Percentiles rank a stretch among this genome's conserved stretches.
These are phyloP conservation scores for Periophthalmus modestus DNA, from an alignment of 2,113 vertebrate species.

Conservation along the genomic window DNA sequence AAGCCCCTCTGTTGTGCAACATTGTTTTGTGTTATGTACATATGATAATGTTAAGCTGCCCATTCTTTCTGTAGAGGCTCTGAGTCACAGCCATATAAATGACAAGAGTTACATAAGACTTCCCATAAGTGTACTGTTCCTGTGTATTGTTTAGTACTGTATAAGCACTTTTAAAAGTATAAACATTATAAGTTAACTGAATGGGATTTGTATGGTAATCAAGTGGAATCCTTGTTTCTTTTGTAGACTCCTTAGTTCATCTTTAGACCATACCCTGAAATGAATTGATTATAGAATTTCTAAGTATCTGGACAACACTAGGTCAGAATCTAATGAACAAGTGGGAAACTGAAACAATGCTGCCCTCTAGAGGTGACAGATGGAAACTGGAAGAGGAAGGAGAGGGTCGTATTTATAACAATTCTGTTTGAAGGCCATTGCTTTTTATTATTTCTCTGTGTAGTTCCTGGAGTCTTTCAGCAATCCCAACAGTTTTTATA, in stretches of 20 bases:
- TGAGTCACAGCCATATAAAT: conserved; percentile 60
- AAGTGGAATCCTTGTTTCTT: no score
- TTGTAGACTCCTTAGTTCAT: not conserved
- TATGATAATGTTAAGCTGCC: conserved; percentile 24
- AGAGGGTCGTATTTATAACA: not conserved
- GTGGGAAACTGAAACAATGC: conserved; percentile 7
- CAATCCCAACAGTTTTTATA: no score
- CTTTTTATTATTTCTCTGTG: not conserved
- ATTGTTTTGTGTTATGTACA: conserved; percentile 1
- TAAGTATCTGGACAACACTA: not conserved
- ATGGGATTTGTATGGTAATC: not conserved
- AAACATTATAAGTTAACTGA: not conserved
- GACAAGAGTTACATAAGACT: conserved; percentile 58
- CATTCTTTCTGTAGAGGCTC: conserved; percentile 29
- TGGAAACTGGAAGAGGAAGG: not conserved
- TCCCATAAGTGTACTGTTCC: conserved; percentile 19
- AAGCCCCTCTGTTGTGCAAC: conserved; percentile 33
- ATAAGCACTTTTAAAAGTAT: not conserved
- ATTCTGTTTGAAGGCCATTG: not conserved
- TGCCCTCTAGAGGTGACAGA: conserved; percentile 43
- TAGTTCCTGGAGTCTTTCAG: not conserved
- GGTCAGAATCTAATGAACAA: not conserved
- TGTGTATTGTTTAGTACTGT: not conserved
- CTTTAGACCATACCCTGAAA: not conserved
- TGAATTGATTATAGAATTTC: not conserved